Conservation (phyloP, 1,140 invertebrate species). For the Euura saliciscinereae region DNA sequence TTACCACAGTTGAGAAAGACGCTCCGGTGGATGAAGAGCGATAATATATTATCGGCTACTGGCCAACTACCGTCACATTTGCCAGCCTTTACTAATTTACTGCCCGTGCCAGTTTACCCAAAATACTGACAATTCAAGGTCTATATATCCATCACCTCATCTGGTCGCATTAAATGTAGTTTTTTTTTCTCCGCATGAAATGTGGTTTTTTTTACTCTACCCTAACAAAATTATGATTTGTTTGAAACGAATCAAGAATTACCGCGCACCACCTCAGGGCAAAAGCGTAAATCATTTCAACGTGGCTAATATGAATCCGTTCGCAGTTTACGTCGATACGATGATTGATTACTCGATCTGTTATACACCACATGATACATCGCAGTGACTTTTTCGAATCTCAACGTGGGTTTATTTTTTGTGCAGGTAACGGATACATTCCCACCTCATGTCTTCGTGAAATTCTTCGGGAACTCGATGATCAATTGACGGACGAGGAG, state of each 20-base stretch:
- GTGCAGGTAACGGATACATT: slow-evolving; percentile 90
- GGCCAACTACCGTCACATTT: not conserved
- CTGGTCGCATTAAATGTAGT: not conserved
- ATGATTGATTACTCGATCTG: not conserved
- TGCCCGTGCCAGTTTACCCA: not conserved
- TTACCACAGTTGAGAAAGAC: not conserved
- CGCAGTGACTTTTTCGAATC: no score
- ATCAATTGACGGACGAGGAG: slow-evolving; percentile 90
- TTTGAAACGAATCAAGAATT: not conserved
- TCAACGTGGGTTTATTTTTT: not conserved
- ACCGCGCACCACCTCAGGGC: not conserved
- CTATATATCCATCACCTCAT: not conserved
- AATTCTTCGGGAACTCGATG: slow-evolving; percentile 90
- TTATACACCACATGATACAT: not conserved
- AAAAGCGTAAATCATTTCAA: not conserved
- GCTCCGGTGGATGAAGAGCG: not conserved
- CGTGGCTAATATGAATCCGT: no score
- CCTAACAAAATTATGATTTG: not conserved
- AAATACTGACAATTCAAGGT: not conserved
- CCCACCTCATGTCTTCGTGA: slow-evolving; percentile 90
- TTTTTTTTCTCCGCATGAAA: not conserved
- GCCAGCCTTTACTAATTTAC: not conserved
- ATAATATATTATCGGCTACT: slow-evolving; percentile 2
- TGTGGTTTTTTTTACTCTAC: not conserved
- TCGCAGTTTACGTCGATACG: no score